Conservation (phyloP, 2,888 invertebrate genomes). For the Apamea sordens region DNA sequence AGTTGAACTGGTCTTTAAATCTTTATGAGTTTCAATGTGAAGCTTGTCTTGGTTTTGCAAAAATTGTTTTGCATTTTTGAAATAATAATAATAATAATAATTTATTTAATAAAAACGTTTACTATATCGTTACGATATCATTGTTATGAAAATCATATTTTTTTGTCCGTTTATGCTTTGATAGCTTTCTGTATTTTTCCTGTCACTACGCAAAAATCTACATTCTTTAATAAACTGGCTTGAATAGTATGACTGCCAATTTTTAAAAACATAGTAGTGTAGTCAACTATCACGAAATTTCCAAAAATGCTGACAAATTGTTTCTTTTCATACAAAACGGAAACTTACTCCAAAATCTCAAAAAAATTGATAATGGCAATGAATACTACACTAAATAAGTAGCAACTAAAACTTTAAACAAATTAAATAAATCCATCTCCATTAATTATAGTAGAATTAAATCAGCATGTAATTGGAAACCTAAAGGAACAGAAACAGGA, state of each 20-base stretch:
- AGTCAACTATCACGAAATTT: background rate
- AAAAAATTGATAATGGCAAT: background rate
- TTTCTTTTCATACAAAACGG: background rate
- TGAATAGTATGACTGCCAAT: background rate
- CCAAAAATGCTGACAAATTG: background rate
- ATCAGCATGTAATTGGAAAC: constrained; percentile 60
- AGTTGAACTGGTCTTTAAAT: constrained; percentile 32
- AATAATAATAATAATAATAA: too few relatives aligned
- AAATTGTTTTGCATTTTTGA: background rate
- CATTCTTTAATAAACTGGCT: background rate
- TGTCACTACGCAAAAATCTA: background rate
- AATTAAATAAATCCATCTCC: constrained; percentile 39
- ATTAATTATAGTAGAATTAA: constrained; percentile 45
- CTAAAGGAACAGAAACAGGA: constrained; percentile 64
- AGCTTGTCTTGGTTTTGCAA: constrained; percentile 7
- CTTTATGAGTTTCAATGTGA: constrained; percentile 15
- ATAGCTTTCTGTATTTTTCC: too few relatives aligned
- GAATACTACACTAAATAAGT: background rate
- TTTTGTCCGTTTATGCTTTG: background rate
- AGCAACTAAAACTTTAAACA: background rate
- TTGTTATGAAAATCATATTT: background rate
- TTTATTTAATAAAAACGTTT: too few relatives aligned
- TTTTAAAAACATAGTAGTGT: background rate
- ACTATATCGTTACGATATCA: too few relatives aligned
- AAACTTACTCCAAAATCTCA: background rate